Base-by-base conservation (phyloP, 2,113 vertebrate genomes). In the Galeopterus variegatus region DNA sequence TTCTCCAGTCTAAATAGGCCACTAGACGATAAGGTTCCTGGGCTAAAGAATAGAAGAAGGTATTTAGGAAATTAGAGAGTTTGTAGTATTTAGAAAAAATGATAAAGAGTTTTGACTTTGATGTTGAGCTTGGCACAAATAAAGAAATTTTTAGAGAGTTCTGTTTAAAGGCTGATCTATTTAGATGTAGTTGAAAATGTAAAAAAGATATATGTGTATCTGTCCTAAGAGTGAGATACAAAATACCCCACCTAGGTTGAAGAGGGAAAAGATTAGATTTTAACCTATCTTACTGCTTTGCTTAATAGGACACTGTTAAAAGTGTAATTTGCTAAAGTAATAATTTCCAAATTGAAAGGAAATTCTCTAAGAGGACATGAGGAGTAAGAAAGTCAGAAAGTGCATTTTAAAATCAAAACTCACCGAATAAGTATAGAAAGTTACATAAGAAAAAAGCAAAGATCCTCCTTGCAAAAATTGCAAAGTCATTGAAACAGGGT, bases 131-230 rank as follows among this genome's bases (percentile, higher is more conserved):
- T 93, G 85, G 54, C 50, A 76, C 93, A n/a, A 85, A 95, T 90
- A 76, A 50, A 75, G 45, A 88, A n/a, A 67, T 58, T 86, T 54
- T 62, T 87, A 70, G 79, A 92, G 26, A 79, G 31, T 76, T 79
- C 56, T 95, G 41, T 87, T 94, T 83, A 81, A 36, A 94, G 18
- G 6, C 17, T 65, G n/a, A 93, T 84, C 28, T 92, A 65, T 83
- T 96, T 87, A 94, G 75, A 91, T 80, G n/a, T n/a, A 92, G 48
- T 60, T 88, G 60, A 88, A 96, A 97, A 92, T 70, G 41, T 85
- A 62, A 65, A 75, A 94, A 94, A 72, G 19, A 50, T 50, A 64
- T 4, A 81, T 23, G n/a, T 67, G 1, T 31, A 64, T 23, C n/a
- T 85, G 50, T 1, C n/a, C 6, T 36, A 41, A 70, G 67, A 69